Base-by-base conservation (phyloP, 2,888 invertebrate species). In the Eupithecia centaureata region DNA sequence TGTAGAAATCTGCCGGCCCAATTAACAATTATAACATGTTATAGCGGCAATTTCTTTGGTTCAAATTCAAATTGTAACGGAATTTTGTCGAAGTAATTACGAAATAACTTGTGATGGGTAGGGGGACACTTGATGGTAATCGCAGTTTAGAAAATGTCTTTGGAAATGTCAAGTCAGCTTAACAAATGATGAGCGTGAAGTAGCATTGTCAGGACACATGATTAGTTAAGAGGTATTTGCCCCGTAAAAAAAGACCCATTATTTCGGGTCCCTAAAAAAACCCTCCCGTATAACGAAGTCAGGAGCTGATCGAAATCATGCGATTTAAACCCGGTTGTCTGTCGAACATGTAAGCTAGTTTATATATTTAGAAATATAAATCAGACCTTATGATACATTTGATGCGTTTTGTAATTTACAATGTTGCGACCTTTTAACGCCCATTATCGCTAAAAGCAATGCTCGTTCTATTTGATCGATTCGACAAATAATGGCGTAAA, bases 121-220 rank as follows among this genome's bases (percentile, higher is more conserved):
- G 79, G 80, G 79, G 77, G 67, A 76, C 74, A 72, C 77, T 77
- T 76, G 76, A 79, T 79, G 75, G 81, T 79, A 80, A 79, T 83
- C 82, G 79, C 80, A 77, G 84, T 74, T 66, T 68, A 30, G 57
- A 68, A 68, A 67, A 63, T 15, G 57, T 35, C 61, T 65, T 42
- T 71, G 65, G 73, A 86, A 83, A 77, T 86, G 88, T 82, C 86
- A 84, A 86, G 85, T 86, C 86, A 88, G 82, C 80, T 75, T 75
- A 77, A 87, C 83, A 86, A 89, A 89, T 85, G 85, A 87, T 72
- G 79, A 84, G 81, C 85, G 82, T 87, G 89, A 89, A 89, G 81
- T 82, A 83, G 83, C 86, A 83, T n/a, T 59, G 32, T 33, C 27
- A 57, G 28, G 56, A 63, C 30, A 56, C 54, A 57, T 61, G 47